Base-by-base conservation (phyloP, 2,113 vertebrate genomes). In the Ptychochromis oligacanthus region DNA sequence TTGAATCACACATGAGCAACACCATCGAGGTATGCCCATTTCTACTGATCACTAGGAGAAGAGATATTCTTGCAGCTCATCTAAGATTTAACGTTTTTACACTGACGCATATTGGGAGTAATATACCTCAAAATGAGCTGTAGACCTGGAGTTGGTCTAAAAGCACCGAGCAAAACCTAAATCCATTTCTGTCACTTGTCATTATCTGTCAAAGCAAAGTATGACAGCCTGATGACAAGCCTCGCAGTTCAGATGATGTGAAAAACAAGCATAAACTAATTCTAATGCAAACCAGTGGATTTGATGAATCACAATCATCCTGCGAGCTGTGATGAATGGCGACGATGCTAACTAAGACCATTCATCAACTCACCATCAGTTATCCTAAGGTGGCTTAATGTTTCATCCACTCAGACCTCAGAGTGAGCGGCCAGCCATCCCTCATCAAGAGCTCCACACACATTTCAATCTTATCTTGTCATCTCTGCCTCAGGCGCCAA, bases 401-500 rank as follows among this genome's bases (percentile, higher is more conserved):
- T 90, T 93, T 94, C 90, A 93, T 93, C 88, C 91, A 59, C 90
- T 88, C 91, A 91, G 85, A 88, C 90, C 87, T 80, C 83, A 84
- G 86, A 83, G 82, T 12, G 82, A 87, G 86, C 81, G 78, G 87
- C 88, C 91, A 93, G 85, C 90, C 93, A 92, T 92, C 87, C 74
- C 89, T 94, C 91, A 94, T 90, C 91, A 61, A 90, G 87, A 85
- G 80, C 88, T 81, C 79, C 84, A 77, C 87, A 88, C 91, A 91
- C 91, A 89, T 90, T 93, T 94, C 91, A 92, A 91, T 94, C 90
- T 93, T 54, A 87, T 90, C 86, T 92, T 93, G 90, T 94, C 93
- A 94, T 91, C 89, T 84, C 70, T 80, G 87, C 86, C 87, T 77
- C 83, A 70, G 88, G 91, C 74, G 34, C 85, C 82, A 72, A 86